Percentiles rank a stretch among this genome's conserved stretches.
Conservation (phyloP, 1,140 invertebrate genomes). For the Physella acuta region DNA sequence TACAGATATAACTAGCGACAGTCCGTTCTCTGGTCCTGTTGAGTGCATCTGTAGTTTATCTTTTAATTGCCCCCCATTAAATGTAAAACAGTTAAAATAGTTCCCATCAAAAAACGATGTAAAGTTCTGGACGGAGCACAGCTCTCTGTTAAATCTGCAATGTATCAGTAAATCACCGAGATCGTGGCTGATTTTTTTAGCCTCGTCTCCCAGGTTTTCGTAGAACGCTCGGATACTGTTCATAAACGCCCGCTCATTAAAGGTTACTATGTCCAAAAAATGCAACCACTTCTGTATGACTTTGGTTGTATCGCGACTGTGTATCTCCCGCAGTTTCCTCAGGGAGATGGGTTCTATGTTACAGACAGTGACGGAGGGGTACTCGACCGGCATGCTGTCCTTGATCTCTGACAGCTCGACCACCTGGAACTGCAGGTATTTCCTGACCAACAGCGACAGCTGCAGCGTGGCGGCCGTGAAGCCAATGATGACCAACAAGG, state of each 20-base stretch:
- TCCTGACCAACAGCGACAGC: slow-evolving; percentile 48
- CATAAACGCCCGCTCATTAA: slow-evolving; percentile 35
- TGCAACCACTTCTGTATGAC: slow-evolving; percentile 43
- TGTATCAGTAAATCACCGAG: slow-evolving; percentile 47
- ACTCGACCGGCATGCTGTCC: slow-evolving; percentile 53
- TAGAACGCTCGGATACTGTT: slow-evolving; percentile 48
- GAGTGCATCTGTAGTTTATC: slow-evolving; percentile 47
- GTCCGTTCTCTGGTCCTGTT: slow-evolving; percentile 51
- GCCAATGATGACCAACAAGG: slow-evolving; percentile 49
- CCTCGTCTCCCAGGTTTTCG: slow-evolving; percentile 47
- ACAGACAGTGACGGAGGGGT: slow-evolving; percentile 51
- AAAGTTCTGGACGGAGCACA: slow-evolving; percentile 42
- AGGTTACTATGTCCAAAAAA: slow-evolving; percentile 32
- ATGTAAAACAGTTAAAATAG: slow-evolving; percentile 55
- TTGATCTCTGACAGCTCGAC: slow-evolving; percentile 55
- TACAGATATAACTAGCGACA: slow-evolving; percentile 49
- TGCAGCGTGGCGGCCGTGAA: slow-evolving; percentile 54
- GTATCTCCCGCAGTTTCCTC: slow-evolving; percentile 30
- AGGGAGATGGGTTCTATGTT: slow-evolving; percentile 51
- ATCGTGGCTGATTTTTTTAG: slow-evolving; percentile 43
- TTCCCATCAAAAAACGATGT: slow-evolving; percentile 49
- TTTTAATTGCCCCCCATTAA: slow-evolving; percentile 42
- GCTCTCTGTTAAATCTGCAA: slow-evolving; percentile 46
- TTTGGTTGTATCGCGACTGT: slow-evolving; percentile 19
- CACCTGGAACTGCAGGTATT: slow-evolving; percentile 51